Evolutionary conservation across 1,140 invertebrate species (phyloP).

Genomic region (Leucophenga varia): DNA sequence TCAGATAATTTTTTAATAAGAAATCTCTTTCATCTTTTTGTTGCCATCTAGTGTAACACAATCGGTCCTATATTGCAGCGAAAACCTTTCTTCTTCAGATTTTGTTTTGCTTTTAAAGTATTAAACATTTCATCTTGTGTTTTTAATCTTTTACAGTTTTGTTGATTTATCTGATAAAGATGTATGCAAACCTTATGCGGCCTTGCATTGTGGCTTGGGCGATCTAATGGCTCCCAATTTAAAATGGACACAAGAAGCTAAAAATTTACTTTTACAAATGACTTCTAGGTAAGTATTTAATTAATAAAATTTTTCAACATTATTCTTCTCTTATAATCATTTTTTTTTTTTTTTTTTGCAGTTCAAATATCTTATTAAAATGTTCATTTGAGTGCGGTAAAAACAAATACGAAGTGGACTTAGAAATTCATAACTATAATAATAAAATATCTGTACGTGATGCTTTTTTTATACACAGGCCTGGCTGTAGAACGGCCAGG

Average conservation of each 20-base stretch:
- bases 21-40: conserved; percentile 26
- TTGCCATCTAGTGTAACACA: conserved; percentile 26
- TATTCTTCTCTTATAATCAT: background rate
- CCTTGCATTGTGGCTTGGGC: conserved; percentile 31
- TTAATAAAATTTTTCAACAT: background rate
- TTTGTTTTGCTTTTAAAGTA: conserved; percentile 4
- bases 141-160: conserved; percentile 21
- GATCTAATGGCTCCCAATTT: conserved; percentile 26
- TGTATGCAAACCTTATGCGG: conserved; percentile 22
- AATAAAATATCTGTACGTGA: conserved; percentile 33
- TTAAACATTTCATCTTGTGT: background rate
- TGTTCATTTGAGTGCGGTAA: conserved; percentile 1
- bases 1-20: no score
- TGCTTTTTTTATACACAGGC: conserved; percentile 45
- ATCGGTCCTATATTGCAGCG: background rate
- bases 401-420: conserved; percentile 28
- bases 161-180: conserved; percentile 17
- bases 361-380: conserved; percentile 15
- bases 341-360: background rate
- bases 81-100: no score
- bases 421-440: conserved; percentile 18
- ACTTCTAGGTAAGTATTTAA: conserved; percentile 24
- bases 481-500: conserved; percentile 25
- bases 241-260: conserved; percentile 26
- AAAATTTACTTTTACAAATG: conserved; percentile 26